Evolutionary conservation across 2,113 vertebrate species (phyloP).

Genomic region (Caranx melampygus): DNA sequence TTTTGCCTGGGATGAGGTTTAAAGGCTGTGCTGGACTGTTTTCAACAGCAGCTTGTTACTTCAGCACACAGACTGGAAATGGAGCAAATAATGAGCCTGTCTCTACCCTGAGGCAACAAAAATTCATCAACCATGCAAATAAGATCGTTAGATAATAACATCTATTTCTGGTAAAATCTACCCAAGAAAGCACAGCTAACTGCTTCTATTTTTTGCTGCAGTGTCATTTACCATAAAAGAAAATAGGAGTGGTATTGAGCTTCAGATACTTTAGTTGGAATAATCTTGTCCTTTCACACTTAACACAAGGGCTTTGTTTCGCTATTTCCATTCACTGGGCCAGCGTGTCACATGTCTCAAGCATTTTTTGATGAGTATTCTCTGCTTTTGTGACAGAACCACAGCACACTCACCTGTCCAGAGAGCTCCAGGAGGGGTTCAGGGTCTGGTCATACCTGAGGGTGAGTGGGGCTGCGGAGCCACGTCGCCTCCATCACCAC

Average conservation of each 20-base stretch:
- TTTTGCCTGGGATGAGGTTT: not conserved
- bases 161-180: no score
- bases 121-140: no score
- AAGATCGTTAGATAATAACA: no score
- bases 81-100: no score
- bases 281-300: not conserved
- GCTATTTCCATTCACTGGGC: not conserved
- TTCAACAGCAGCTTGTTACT: no score
- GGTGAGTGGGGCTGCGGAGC: not conserved
- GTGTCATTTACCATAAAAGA: no score
- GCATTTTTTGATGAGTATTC: not conserved
- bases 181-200: no score
- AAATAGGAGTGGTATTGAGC: no score
- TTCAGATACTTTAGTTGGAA: not conserved
- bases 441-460: conserved; percentile 69
- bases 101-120: no score
- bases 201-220: no score
- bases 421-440: conserved; percentile 57
- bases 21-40: not conserved
- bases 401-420: conserved; percentile 71
- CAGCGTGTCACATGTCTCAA: not conserved
- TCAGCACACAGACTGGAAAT: no score
- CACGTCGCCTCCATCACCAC: conserved; percentile 43
- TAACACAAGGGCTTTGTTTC: not conserved
- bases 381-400: not conserved